These are phyloP conservation scores for Microtus ochrogaster DNA, from an alignment of 2,113 vertebrate species.

Conservation along the genomic window DNA sequence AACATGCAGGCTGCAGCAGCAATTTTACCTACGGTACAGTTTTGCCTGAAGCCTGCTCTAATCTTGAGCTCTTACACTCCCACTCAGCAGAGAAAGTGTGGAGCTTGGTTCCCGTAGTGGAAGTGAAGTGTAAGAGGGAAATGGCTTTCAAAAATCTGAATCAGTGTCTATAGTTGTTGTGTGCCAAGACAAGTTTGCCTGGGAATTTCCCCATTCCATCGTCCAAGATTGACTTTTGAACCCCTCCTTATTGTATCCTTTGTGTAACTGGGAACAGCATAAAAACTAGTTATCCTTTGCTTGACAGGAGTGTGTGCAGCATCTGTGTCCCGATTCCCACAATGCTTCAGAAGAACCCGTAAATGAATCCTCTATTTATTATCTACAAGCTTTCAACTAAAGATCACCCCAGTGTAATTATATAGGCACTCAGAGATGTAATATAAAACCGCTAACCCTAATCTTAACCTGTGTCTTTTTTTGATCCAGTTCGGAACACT, in stretches of 20 bases:
- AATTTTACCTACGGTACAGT: background rate
- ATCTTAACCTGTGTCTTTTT: constrained; percentile 17
- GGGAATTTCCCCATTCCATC: constrained; percentile 18
- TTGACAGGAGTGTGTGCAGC: background rate
- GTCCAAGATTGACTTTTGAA: background rate
- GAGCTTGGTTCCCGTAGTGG: constrained; percentile 25
- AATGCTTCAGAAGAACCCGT: constrained; percentile 9
- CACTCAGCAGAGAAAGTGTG: constrained; percentile 45
- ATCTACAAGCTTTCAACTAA: constrained; percentile 48
- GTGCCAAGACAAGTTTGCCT: background rate
- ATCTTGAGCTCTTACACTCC: constrained; percentile 37
- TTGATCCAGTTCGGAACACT: constrained; percentile 21
- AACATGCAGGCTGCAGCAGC: background rate
- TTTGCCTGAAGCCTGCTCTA: constrained; percentile 23
- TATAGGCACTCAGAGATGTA: background rate
- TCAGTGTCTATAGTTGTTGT: constrained; percentile 11
- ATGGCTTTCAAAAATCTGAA: constrained; percentile 48
- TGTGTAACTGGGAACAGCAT: background rate
- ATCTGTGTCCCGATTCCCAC: constrained; percentile 13
- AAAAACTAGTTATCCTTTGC: background rate
- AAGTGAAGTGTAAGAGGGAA: constrained; percentile 53
- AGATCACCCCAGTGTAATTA: constrained; percentile 17
- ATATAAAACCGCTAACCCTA: constrained; percentile 45
- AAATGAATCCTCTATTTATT: constrained; percentile 35
- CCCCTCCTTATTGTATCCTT: background rate